These are phyloP conservation scores for Epinotia bilunana DNA, from an alignment of 2,888 invertebrate genomes.

Conservation along the genomic window DNA sequence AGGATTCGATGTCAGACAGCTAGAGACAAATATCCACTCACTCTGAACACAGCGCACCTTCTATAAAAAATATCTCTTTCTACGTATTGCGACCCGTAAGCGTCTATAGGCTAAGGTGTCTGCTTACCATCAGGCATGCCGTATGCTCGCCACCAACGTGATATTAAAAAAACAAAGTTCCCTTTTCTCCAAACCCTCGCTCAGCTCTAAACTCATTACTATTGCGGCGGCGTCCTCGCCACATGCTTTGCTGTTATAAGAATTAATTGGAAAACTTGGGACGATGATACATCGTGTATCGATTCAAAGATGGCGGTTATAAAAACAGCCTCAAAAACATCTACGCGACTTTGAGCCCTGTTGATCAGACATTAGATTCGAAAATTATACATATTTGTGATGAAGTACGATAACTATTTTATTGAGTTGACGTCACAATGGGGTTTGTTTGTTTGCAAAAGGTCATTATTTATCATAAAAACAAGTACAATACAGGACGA, in stretches of 20 bases:
- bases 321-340: neutral
- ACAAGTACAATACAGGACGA: no score
- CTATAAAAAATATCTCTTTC: no score
- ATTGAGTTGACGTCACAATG: neutral
- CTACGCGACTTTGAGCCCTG: neutral
- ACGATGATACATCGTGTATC: constrained; percentile 23
- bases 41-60: no score
- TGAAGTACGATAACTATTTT: constrained; percentile 4
- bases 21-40: no score
- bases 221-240: neutral
- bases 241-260: constrained; percentile 30
- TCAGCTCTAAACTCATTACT: constrained; percentile 7
- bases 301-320: constrained; percentile 31
- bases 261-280: constrained; percentile 42
- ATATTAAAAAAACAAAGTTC: neutral
- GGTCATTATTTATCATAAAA: no score
- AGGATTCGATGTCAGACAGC: no score
- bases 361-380: neutral
- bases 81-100: no score
- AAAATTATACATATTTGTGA: neutral
- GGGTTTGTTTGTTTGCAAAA: no score
- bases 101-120: no score
- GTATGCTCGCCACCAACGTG: no score
- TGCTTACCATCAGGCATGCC: no score
- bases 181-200: neutral